Conservation (phyloP, 2,797 vertebrate species). For the Antennarius maculatus region DNA sequence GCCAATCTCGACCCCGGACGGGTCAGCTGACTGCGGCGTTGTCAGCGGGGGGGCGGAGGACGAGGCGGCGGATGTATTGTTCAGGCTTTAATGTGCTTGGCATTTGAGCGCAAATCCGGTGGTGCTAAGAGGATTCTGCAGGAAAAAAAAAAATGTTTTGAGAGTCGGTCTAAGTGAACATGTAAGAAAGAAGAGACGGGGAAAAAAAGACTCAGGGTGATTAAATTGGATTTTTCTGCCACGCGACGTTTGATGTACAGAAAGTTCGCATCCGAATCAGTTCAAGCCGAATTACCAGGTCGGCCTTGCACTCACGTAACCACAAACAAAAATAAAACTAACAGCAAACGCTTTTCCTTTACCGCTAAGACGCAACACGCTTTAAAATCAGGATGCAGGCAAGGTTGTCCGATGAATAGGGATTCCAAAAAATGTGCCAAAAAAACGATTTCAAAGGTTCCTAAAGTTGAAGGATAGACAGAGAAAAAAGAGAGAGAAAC, state of each 20-base stretch:
- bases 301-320: conserved; percentile 50
- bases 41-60: conserved; percentile 44
- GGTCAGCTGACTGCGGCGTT: conserved; percentile 26
- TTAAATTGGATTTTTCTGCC: background rate
- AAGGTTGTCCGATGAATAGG: conserved; percentile 26
- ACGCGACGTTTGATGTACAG: conserved; percentile 13
- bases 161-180: conserved; percentile 10
- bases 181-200: background rate
- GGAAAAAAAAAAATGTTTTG: conserved; percentile 12
- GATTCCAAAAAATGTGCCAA: conserved; percentile 24
- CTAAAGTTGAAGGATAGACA: conserved; percentile 26
- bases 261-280: conserved; percentile 2
- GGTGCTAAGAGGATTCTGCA: conserved; percentile 6
- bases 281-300: conserved; percentile 39
- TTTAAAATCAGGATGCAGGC: conserved; percentile 19
- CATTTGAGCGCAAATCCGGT: conserved; percentile 34
- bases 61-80: conserved; percentile 30
- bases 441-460: conserved; percentile 28
- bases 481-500: background rate
- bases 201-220: background rate
- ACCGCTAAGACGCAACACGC: conserved; percentile 12
- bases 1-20: conserved; percentile 40
- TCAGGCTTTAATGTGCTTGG: conserved; percentile 42
- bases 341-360: conserved; percentile 8
- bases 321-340: conserved; percentile 26